Conservation (phyloP, 2,113 vertebrate species). For the Scalopus aquaticus region DNA sequence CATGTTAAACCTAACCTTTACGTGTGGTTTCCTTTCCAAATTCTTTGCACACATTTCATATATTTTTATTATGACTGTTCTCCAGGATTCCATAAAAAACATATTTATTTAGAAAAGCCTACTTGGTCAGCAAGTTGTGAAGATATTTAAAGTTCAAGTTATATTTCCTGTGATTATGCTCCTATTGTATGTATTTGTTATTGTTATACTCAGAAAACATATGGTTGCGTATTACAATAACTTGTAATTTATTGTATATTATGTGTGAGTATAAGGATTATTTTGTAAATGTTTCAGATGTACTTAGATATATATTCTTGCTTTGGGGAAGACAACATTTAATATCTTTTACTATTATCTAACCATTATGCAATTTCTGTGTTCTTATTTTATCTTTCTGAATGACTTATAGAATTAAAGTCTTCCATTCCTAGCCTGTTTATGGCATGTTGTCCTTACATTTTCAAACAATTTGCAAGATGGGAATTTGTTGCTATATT, state of each 20-base stretch:
- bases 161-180: background rate
- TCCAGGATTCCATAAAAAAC: background rate
- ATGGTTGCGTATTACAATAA: background rate
- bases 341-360: background rate
- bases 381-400: background rate
- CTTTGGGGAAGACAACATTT: background rate
- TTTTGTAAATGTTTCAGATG: background rate
- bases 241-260: background rate
- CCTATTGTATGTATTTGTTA: background rate
- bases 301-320: background rate
- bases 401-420: constrained; percentile 12
- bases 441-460: background rate
- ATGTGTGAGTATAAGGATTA: background rate
- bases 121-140: background rate
- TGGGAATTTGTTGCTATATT: background rate
- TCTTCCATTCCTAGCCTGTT: background rate
- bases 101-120: background rate
- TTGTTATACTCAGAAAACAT: background rate
- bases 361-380: background rate
- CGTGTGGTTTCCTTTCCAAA: background rate
- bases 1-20: background rate
- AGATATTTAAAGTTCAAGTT: background rate
- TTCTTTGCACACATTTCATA: background rate
- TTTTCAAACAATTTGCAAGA: background rate
- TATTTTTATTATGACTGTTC: background rate